Evolutionary conservation across 2,797 vertebrate species (phyloP), one percentile per base, ranked within the genome.

Genomic region (Manis javanica): DNA sequence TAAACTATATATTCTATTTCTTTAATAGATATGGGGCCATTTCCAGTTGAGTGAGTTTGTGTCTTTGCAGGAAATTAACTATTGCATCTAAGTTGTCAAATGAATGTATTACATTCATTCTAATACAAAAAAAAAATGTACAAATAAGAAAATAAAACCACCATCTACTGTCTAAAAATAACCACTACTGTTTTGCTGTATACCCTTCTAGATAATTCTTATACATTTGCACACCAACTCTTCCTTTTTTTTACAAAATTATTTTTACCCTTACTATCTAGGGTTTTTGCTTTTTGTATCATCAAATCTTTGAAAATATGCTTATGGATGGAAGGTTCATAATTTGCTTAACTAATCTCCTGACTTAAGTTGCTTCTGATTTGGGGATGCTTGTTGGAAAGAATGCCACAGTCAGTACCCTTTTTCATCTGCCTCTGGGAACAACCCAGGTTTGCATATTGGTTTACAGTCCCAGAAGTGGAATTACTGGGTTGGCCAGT

Each of bases 401-500:
- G 64, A 66, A 68, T 4, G 29, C 2, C 42, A 15, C 19, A 66
- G 31, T 37, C 29, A 9, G 2, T 5, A 18, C 66, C n/a, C 59
- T 82, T 61, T 55, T 9, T 39, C 26, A 31, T 31, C 61, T 68
- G 63, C 61, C 42, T 49, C 34, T 78, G 83, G 68, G 63, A 92
- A 29, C 57, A 68, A 53, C 64, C 78, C 59, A 12, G 46, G 79
- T 74, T 61, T 59, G 49, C n/a, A 46, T 85, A 71, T 87, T 49
- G 29, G 24, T 96, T 77, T 94, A 72, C 9, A 87, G 75, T 61
- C 63, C 13, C 84, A 51, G 42, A 74, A 90, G 96, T 78, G 42
- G 96, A 95, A 96, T 93, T 87, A 97, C 97, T 95, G 95, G 97
- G 75, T 24, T 0, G 2, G 91, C 96, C 96, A 92, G 97, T 97